Percentiles rank a stretch among this genome's conserved stretches.
Evolutionary conservation across 2,113 vertebrate species (phyloP).

Genomic region (Isichthys henryi): DNA sequence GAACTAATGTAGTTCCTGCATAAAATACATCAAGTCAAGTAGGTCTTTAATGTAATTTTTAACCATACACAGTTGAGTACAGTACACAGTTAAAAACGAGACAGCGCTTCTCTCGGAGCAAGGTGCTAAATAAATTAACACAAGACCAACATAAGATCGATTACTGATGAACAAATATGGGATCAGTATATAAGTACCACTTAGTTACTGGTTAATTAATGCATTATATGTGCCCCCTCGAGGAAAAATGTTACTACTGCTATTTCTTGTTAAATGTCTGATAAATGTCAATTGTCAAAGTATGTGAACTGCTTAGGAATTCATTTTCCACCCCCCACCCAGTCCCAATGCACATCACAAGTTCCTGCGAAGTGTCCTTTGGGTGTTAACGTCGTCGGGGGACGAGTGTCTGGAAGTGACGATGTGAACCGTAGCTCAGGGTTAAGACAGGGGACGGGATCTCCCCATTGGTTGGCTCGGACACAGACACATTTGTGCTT

Average conservation of each 20-base stretch:
- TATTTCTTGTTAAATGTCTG: background rate
- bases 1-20: background rate
- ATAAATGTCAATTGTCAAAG: background rate
- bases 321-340: background rate
- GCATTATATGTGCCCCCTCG: background rate
- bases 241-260: background rate
- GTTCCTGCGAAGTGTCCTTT: background rate
- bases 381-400: background rate
- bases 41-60: no score
- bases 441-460: background rate
- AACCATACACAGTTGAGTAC: no score
- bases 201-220: background rate
- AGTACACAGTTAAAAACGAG: no score
- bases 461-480: background rate
- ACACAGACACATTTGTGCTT: background rate
- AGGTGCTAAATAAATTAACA: no score
- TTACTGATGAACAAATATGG: background rate
- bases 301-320: background rate
- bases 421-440: background rate
- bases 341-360: background rate
- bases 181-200: background rate
- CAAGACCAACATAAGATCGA: background rate
- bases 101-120: no score
- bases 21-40: no score
- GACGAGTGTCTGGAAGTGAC: background rate